Evolutionary conservation across 2,888 invertebrate genomes (phyloP).

Genomic region (Hesperia comma): DNA sequence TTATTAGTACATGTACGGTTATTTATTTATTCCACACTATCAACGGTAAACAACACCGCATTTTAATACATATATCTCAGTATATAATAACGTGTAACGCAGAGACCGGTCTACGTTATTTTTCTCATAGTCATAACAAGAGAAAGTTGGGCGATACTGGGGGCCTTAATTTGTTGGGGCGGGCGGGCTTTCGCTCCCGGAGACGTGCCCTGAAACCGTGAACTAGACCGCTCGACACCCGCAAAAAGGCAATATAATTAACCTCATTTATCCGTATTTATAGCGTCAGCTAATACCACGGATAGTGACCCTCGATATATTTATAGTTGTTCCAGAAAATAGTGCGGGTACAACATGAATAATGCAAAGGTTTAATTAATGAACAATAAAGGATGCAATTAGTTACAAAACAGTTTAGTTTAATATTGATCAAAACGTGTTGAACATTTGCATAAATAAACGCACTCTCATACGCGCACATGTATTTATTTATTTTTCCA

Average conservation of each 20-base stretch:
- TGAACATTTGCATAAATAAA: not conserved
- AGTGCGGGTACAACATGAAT: constrained; percentile 20
- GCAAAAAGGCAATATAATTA: constrained; percentile 68
- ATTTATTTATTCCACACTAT: too few species aligned
- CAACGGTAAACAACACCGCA: not conserved
- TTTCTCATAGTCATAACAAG: constrained; percentile 24
- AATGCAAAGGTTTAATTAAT: not conserved
- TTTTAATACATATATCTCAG: not conserved
- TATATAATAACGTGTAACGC: constrained; percentile 4
- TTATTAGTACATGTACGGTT: too few species aligned
- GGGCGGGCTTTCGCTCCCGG: constrained; percentile 19
- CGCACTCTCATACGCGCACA: too few species aligned
- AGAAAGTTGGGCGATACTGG: constrained; percentile 29
- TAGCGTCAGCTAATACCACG: constrained; percentile 57
- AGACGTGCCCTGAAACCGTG: constrained; percentile 63
- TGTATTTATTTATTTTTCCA: too few species aligned
- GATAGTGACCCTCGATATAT: constrained; percentile 45
- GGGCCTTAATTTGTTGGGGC: constrained; percentile 34
- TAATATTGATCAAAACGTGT: not conserved
- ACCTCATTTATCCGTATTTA: constrained; percentile 72
- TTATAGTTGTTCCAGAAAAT: constrained; percentile 26
- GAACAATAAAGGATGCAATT: not conserved
- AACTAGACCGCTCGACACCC: constrained; percentile 44
- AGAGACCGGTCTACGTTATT: constrained; percentile 8
- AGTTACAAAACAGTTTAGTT: not conserved